phyloP scores from a whole-genome alignment of 2,113 vertebrate genomes.

The Serinus canaria region DNA sequence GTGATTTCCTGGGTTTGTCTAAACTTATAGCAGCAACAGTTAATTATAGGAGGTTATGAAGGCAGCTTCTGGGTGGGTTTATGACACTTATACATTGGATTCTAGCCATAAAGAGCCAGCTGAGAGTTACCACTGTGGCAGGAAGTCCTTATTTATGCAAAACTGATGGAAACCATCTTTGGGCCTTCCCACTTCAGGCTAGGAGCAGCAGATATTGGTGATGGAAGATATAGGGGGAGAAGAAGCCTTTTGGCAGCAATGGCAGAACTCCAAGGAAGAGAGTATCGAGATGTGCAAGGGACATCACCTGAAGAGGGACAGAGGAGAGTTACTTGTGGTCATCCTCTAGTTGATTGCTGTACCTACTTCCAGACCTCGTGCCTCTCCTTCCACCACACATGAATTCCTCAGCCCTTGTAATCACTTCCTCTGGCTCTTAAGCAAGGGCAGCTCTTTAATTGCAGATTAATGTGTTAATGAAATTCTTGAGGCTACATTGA shows the following conservation, averaged over 20 bases:
- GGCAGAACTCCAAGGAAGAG: not conserved
- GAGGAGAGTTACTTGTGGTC: not conserved
- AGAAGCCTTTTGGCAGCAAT: not conserved
- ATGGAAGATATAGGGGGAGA: not conserved
- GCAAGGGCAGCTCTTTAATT: slow-evolving; percentile 2
- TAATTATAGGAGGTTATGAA: slow-evolving; percentile 36
- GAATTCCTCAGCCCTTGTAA: not conserved
- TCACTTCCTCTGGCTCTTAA: not conserved
- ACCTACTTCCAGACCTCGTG: not conserved
- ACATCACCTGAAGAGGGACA: not conserved
- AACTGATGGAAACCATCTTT: not conserved
- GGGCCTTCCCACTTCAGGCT: not conserved
- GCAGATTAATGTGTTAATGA: not conserved
- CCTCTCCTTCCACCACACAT: not conserved
- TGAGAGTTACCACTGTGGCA: not conserved
- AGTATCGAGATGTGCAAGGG: not conserved
- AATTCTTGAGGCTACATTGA: slow-evolving; percentile 27
- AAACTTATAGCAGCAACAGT: slow-evolving; percentile 38
- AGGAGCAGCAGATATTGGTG: not conserved
- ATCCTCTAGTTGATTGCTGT: not conserved
- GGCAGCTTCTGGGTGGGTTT: not conserved
- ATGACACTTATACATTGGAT: not conserved
- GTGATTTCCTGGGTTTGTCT: slow-evolving; percentile 62
- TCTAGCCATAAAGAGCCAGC: not conserved
- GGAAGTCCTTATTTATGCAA: not conserved